Conservation (phyloP, 2,888 invertebrate genomes). For the Luperina testacea region DNA sequence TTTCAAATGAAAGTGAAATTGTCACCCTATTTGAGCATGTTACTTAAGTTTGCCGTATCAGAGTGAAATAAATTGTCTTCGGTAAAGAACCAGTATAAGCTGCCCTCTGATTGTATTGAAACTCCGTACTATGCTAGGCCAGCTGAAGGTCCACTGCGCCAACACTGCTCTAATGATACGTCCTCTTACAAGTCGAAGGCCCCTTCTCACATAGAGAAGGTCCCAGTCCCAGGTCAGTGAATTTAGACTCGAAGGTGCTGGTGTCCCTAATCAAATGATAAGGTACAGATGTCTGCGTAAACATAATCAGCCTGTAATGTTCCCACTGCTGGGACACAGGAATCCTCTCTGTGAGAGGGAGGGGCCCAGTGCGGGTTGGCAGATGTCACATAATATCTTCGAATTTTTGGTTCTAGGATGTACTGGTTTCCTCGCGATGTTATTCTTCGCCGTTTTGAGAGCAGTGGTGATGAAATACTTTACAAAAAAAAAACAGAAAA, state of each 20-base stretch:
- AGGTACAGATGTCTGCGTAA: neutral
- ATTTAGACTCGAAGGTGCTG: neutral
- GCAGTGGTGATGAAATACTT: neutral
- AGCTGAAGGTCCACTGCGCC: neutral
- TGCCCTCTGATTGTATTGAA: neutral
- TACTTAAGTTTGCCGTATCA: neutral
- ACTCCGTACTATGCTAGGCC: too few species aligned
- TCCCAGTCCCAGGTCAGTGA: too few species aligned
- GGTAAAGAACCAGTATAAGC: neutral
- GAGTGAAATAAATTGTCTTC: neutral
- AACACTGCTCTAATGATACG: neutral
- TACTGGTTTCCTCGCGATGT: neutral
- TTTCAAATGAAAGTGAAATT: constrained; percentile 18
- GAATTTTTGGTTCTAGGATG: neutral
- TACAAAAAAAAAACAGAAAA: too few species aligned
- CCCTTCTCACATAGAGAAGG: neutral
- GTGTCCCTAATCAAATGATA: neutral
- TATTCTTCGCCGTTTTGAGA: neutral
- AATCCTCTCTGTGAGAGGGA: neutral
- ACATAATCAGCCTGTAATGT: neutral
- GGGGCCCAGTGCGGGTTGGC: neutral
- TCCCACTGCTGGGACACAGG: neutral
- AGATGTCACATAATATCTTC: neutral
- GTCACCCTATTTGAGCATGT: neutral
- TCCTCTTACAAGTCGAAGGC: neutral